phyloP scores from a whole-genome alignment of 2,888 invertebrate genomes.

The Sycophila texana region DNA sequence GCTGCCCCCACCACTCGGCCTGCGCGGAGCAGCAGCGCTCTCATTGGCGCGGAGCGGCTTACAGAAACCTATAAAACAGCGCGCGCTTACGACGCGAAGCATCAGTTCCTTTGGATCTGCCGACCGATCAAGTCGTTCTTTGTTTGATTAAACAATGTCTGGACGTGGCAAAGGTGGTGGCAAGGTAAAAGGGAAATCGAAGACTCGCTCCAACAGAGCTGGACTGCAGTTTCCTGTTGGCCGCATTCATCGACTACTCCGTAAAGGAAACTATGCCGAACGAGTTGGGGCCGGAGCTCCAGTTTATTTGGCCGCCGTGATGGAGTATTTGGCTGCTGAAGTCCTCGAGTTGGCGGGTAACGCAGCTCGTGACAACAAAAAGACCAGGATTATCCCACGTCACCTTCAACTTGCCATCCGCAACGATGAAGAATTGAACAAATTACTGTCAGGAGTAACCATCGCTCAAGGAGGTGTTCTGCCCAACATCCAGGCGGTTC shows the following conservation, averaged over 20 bases:
- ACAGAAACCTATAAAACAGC: too few species aligned
- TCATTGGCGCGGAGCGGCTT: too few species aligned
- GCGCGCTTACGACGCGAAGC: too few species aligned
- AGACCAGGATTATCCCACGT: slow-evolving; percentile 81
- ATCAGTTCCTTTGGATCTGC: too few species aligned
- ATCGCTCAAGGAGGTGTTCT: slow-evolving; percentile 91
- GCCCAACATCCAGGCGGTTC: slow-evolving; percentile 85
- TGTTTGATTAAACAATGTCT: too few species aligned
- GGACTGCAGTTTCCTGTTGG: slow-evolving; percentile 81
- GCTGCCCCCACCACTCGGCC: too few species aligned
- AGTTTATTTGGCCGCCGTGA: slow-evolving; percentile 79
- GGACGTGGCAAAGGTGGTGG: slow-evolving; percentile 64
- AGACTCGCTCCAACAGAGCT: slow-evolving; percentile 77
- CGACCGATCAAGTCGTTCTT: too few species aligned
- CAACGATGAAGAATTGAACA: slow-evolving; percentile 90
- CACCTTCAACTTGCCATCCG: slow-evolving; percentile 87
- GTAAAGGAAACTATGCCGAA: slow-evolving; percentile 81
- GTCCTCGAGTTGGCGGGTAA: slow-evolving; percentile 79
- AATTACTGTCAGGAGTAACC: slow-evolving; percentile 84
- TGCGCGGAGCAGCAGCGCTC: too few species aligned
- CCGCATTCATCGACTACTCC: slow-evolving; percentile 79
- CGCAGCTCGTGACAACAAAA: slow-evolving; percentile 73
- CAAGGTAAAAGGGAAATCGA: slow-evolving; percentile 76
- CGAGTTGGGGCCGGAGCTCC: slow-evolving; percentile 79
- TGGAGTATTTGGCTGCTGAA: slow-evolving; percentile 84